Conservation (phyloP, 2,113 vertebrate genomes). For the Limanda limanda region DNA sequence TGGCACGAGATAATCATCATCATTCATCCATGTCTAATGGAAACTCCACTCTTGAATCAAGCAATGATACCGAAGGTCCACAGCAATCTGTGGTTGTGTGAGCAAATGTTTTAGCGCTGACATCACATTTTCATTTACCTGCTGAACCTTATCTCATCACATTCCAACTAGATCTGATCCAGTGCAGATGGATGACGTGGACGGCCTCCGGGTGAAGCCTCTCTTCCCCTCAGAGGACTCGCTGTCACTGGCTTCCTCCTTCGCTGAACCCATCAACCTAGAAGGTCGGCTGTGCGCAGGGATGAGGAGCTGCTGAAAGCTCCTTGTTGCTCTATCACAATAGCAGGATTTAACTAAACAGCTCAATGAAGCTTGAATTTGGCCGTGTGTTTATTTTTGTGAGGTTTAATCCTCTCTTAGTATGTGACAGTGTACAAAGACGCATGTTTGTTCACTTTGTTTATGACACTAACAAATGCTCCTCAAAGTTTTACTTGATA, state of each 20-base stretch:
- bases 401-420: background rate
- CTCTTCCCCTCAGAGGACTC: conserved; percentile 82
- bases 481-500: too few species aligned
- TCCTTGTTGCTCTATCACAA: conserved; percentile 2
- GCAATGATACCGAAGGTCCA: background rate
- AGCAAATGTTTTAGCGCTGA: conserved; percentile 14
- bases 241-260: conserved; percentile 72
- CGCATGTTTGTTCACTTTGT: too few species aligned
- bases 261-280: conserved; percentile 85
- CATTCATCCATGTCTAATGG: background rate
- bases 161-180: conserved; percentile 70
- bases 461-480: too few species aligned
- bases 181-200: conserved; percentile 91
- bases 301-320: conserved; percentile 42
- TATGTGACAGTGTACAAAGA: background rate
- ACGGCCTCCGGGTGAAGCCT: conserved; percentile 80
- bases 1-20: too few species aligned
- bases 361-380: background rate
- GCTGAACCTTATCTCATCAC: conserved; percentile 24
- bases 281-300: conserved; percentile 84
- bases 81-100: background rate
- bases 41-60: background rate
- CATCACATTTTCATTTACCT: conserved; percentile 40
- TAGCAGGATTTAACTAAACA: background rate
- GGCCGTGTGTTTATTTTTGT: background rate